Percentiles rank a stretch among this genome's conserved stretches.
Evolutionary conservation across 2,113 vertebrate species (phyloP).

Genomic region (Malurus alboscapulatus): DNA sequence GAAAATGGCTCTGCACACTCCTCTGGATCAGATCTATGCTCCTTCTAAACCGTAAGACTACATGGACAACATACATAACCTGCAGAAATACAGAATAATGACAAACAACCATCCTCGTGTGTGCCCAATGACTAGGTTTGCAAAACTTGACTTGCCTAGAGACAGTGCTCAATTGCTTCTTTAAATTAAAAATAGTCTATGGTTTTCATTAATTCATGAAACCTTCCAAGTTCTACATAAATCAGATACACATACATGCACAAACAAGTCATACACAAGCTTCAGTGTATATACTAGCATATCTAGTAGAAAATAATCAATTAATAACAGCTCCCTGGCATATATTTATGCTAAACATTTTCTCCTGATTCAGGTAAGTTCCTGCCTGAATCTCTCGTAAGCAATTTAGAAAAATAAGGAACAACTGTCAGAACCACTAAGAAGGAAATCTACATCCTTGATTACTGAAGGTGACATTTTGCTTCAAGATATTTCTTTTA

Average conservation of each 20-base stretch:
- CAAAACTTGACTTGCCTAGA: neutral
- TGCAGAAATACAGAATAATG: neutral
- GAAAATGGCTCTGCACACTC: neutral
- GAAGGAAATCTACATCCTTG: neutral
- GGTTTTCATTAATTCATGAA: neutral
- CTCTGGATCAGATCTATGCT: neutral
- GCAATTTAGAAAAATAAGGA: neutral
- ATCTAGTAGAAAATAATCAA: neutral
- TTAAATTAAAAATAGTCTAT: neutral
- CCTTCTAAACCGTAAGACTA: neutral
- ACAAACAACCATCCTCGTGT: neutral
- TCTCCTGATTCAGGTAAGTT: neutral
- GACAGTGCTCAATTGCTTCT: neutral
- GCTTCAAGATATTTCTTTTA: neutral
- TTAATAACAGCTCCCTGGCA: neutral
- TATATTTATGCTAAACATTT: neutral
- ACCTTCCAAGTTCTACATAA: neutral
- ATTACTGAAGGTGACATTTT: neutral
- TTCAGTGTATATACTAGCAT: neutral
- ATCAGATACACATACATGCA: neutral
- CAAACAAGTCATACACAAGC: neutral
- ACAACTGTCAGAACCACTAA: neutral
- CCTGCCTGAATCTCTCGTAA: neutral
- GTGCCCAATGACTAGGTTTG: neutral
- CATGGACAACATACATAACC: neutral